phyloP scores from a whole-genome alignment of 2,113 vertebrate species.

The Egretta garzetta region DNA sequence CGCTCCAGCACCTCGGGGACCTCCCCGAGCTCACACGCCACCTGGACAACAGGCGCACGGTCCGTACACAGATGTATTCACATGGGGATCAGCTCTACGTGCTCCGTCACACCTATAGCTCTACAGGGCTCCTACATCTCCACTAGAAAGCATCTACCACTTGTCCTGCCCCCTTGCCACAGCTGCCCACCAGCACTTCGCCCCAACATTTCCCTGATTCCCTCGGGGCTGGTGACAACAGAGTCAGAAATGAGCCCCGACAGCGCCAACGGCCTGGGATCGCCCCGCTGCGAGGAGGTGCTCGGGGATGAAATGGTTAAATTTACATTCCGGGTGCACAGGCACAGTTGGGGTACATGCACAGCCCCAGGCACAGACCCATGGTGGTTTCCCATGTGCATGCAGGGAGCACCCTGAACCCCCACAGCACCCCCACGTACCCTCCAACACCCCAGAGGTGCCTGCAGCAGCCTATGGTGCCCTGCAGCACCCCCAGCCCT shows the following conservation, averaged over 20 bases:
- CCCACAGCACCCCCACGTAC: neutral
- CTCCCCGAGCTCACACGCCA: neutral
- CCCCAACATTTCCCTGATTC: neutral
- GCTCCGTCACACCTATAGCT: fast-evolving
- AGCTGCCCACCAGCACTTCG: neutral
- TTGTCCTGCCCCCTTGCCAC: fast-evolving
- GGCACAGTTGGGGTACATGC: fast-evolving
- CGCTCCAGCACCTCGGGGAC: neutral
- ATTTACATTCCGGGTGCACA: neutral
- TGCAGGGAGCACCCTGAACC: neutral
- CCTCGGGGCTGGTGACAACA: neutral
- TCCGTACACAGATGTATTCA: fast-evolving
- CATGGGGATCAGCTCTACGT: fast-evolving
- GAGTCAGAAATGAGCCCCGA: fast-evolving
- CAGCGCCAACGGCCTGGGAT: fast-evolving
- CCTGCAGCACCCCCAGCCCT: too few species aligned
- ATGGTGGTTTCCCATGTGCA: fast-evolving
- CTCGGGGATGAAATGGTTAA: neutral
- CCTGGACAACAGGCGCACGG: neutral
- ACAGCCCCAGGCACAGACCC: neutral
- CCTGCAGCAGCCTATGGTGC: neutral
- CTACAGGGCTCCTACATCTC: neutral
- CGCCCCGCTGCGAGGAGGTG: fast-evolving
- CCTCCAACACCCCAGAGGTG: neutral
- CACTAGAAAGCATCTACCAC: neutral